Evolutionary conservation across 2,888 invertebrate species (phyloP).

Genomic region (Synergus laeviventris): DNA sequence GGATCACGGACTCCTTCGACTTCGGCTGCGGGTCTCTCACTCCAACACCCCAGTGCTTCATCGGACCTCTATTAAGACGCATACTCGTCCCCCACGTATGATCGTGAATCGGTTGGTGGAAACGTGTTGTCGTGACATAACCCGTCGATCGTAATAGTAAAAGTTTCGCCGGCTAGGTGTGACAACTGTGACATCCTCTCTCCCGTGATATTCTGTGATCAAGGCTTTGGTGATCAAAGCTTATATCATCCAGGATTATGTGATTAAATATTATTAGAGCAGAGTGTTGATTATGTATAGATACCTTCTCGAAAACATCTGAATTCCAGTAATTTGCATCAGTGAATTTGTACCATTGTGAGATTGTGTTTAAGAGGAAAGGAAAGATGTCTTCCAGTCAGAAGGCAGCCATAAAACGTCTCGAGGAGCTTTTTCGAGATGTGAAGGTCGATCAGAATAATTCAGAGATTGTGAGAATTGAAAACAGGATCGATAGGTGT

Average conservation of each 20-base stretch:
- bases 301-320: slow-evolving; percentile 39
- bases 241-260: not conserved
- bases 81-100: slow-evolving; percentile 54
- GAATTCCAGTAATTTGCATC: slow-evolving; percentile 29
- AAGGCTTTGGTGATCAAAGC: not conserved
- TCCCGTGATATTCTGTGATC: not conserved
- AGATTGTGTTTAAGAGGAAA: not conserved
- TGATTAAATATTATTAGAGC: not conserved
- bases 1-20: slow-evolving; percentile 67
- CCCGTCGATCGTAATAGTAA: slow-evolving; percentile 42
- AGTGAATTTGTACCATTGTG: slow-evolving; percentile 29
- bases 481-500: slow-evolving; percentile 80
- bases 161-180: not conserved
- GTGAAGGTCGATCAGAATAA: slow-evolving; percentile 78
- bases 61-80: slow-evolving; percentile 71
- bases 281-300: not conserved
- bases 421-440: slow-evolving; percentile 85
- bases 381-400: slow-evolving; percentile 72
- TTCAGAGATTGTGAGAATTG: slow-evolving; percentile 74
- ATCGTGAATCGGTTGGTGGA: slow-evolving; percentile 47
- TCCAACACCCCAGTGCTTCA: slow-evolving; percentile 66
- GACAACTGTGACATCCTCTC: not conserved
- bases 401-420: slow-evolving; percentile 82
- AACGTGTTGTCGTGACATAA: slow-evolving; percentile 50
- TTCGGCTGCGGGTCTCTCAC: slow-evolving; percentile 63